A percentile compares a stretch with the other conserved stretches of the same genome.
Evolutionary conservation across 2,888 invertebrate genomes (phyloP).

Genomic region (Heteromurus nitidus): DNA sequence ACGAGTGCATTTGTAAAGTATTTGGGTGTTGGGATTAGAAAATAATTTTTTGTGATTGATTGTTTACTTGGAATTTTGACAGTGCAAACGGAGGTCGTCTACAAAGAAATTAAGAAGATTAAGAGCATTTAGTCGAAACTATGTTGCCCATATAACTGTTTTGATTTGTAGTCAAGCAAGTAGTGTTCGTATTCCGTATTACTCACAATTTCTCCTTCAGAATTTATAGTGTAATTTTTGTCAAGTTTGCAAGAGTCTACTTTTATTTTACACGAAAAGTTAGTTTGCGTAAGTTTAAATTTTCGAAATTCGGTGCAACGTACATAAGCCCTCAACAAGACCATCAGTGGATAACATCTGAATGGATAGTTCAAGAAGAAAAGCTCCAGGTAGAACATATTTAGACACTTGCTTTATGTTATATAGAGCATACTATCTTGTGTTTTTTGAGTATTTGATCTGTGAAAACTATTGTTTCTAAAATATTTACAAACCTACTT

Average conservation of each 20-base stretch:
- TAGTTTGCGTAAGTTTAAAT: too few relatives aligned
- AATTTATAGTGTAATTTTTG: too few relatives aligned
- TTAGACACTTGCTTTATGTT: background rate
- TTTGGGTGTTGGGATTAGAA: too few relatives aligned
- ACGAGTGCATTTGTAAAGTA: too few relatives aligned
- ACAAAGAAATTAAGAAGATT: slow-evolving; percentile 85
- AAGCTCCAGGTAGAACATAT: slow-evolving; percentile 37
- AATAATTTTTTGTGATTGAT: background rate
- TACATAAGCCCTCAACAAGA: too few relatives aligned
- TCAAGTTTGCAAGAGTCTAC: too few relatives aligned
- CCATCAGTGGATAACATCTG: too few relatives aligned
- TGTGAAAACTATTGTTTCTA: background rate
- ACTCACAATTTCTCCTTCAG: too few relatives aligned
- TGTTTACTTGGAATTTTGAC: slow-evolving; percentile 76
- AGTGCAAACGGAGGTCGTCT: slow-evolving; percentile 83
- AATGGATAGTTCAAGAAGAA: slow-evolving; percentile 56
- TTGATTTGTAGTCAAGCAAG: background rate
- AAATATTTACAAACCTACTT: background rate
- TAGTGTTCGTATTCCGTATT: too few relatives aligned
- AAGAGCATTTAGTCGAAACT: slow-evolving; percentile 79
- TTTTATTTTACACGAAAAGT: too few relatives aligned
- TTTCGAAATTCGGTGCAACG: too few relatives aligned
- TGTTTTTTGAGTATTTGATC: background rate
- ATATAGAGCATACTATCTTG: background rate
- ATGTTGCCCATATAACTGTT: too few relatives aligned